These are phyloP conservation scores for Brachyhypopomus gauderio DNA, from an alignment of 2,113 vertebrate species.

Conservation along the genomic window DNA sequence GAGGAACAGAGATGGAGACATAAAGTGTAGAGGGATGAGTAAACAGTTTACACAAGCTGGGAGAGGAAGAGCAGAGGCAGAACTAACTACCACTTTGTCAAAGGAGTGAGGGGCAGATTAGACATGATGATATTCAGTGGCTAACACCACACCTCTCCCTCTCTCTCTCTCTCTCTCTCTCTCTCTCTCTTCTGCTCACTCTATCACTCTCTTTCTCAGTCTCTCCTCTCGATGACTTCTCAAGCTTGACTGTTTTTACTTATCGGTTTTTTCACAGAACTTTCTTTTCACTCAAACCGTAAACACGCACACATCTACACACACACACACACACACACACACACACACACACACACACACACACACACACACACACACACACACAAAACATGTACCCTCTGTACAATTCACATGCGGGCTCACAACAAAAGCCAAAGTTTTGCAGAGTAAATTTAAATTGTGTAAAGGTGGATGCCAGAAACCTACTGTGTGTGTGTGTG, in stretches of 20 bases:
- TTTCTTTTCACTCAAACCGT: not conserved
- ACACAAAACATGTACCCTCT: no score
- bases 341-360: no score
- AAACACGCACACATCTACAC: no score
- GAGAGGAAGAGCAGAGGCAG: constrained; percentile 32
- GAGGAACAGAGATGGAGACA: constrained; percentile 36
- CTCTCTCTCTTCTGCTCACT: not conserved
- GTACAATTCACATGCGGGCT: no score
- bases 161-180: not conserved
- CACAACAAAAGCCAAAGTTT: constrained; percentile 4
- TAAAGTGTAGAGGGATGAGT: no score
- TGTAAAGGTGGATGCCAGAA: constrained; percentile 18
- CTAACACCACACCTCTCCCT: not conserved
- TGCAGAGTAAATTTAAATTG: constrained; percentile 12
- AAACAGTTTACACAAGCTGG: constrained; percentile 31
- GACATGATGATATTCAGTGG: constrained; percentile 17
- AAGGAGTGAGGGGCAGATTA: constrained; percentile 39
- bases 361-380: no score
- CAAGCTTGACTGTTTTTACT: not conserved
- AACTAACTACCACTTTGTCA: constrained; percentile 28
- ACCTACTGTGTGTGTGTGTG: not conserved
- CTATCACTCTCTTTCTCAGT: no score
- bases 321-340: no score
- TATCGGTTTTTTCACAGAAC: not conserved
- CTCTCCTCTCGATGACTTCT: no score